A percentile compares a stretch with the other conserved stretches of the same genome.
These are phyloP conservation scores for Heteromyza rotundicornis DNA, from an alignment of 2,888 invertebrate species.

Conservation along the genomic window DNA sequence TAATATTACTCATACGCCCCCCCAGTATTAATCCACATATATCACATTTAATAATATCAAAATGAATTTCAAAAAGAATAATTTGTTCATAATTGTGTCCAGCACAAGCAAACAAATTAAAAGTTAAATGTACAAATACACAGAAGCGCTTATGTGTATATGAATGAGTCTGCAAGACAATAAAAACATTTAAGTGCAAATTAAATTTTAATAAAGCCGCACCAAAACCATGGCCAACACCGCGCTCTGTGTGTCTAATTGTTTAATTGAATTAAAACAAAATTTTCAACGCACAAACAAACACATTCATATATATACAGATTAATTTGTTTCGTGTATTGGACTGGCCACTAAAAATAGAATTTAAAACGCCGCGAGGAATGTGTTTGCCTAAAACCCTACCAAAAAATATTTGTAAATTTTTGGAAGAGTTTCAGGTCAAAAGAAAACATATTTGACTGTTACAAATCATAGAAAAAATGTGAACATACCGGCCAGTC, in stretches of 20 bases:
- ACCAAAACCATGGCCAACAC: not conserved
- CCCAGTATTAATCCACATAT: no score
- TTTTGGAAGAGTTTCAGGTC: no score
- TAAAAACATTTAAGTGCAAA: not conserved
- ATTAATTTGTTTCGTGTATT: not conserved
- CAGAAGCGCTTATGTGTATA: no score
- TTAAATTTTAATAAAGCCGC: not conserved
- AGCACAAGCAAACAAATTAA: not conserved
- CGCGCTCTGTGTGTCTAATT: not conserved
- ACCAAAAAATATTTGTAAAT: no score
- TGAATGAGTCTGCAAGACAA: no score
- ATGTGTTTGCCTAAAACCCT: no score
- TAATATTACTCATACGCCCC: not conserved
- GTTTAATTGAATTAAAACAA: not conserved
- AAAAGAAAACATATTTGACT: no score
- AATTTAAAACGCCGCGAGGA: not conserved
- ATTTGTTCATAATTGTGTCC: not conserved
- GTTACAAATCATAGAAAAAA: no score
- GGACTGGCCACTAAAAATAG: no score
- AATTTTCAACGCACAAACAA: not conserved
- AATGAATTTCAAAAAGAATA: no score
- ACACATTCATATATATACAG: not conserved
- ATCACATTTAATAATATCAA: no score
- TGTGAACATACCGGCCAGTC: no score
- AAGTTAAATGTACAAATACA: not conserved